Evolutionary conservation across 2,113 vertebrate genomes (phyloP).

Genomic region (Chaenogobius annularis): DNA sequence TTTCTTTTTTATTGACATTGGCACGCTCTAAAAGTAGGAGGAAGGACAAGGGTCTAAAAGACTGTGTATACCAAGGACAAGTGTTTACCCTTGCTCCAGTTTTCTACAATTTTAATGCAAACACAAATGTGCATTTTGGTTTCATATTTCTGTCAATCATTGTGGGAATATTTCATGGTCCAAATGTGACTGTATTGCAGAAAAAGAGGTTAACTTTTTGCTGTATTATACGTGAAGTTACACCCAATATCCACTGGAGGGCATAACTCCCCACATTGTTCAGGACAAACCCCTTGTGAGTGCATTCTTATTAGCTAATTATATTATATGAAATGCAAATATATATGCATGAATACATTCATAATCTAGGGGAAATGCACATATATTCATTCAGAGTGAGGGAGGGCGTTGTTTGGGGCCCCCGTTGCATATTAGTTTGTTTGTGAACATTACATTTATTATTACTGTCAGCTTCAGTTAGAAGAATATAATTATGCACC

Average conservation of each 20-base stretch:
- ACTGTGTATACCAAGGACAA: no score
- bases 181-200: no score
- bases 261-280: slow-evolving; percentile 29
- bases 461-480: slow-evolving; percentile 54
- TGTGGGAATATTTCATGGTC: no score
- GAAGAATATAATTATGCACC: slow-evolving; percentile 40
- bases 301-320: slow-evolving; percentile 33
- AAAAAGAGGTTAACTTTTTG: neutral
- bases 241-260: slow-evolving; percentile 40
- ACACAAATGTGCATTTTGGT: no score
- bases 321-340: slow-evolving; percentile 60
- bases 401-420: slow-evolving; percentile 47
- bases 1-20: no score
- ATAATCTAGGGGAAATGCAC: slow-evolving; percentile 41
- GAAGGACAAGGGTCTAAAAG: no score
- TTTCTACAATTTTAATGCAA: no score
- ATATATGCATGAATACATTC: slow-evolving; percentile 57
- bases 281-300: slow-evolving; percentile 6
- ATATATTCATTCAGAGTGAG: slow-evolving; percentile 31
- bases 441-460: slow-evolving; percentile 51
- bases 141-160: no score
- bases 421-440: slow-evolving; percentile 53
- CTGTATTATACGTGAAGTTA: neutral
- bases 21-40: no score
- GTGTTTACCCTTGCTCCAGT: no score